phyloP scores from a whole-genome alignment of 2,888 invertebrate genomes.

The Limenitis camilla region DNA sequence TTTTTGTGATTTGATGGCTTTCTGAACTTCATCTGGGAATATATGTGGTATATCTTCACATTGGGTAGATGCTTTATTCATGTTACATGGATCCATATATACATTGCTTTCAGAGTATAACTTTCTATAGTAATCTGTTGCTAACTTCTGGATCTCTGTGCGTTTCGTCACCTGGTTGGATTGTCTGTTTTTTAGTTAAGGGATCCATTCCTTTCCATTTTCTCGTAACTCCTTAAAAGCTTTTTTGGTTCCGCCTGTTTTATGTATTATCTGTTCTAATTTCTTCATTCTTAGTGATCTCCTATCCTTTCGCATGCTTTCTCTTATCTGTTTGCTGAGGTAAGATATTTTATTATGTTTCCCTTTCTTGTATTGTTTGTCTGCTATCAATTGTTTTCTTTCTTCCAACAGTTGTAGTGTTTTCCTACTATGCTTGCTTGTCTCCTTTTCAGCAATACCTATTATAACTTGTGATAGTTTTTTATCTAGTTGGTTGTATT shows the following conservation, averaged over 20 bases:
- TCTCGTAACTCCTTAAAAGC: constrained; percentile 22
- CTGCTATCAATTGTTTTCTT: constrained; percentile 13
- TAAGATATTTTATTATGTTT: constrained; percentile 8
- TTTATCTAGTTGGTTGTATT: constrained; percentile 5
- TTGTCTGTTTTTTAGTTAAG: too few species aligned
- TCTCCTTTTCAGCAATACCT: not conserved
- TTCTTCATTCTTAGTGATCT: constrained; percentile 14
- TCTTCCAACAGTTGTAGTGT: constrained; percentile 5
- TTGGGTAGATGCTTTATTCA: too few species aligned
- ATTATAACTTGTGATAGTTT: not conserved
- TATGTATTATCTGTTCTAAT: constrained; percentile 19
- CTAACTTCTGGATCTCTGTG: too few species aligned
- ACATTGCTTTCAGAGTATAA: too few species aligned
- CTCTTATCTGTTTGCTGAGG: constrained; percentile 25
- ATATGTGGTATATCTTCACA: too few species aligned
- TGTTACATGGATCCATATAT: too few species aligned
- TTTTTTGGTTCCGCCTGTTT: constrained; percentile 25
- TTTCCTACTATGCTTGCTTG: not conserved
- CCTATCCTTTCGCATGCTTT: constrained; percentile 23
- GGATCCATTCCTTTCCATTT: constrained; percentile 13
- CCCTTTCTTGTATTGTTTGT: constrained; percentile 6
- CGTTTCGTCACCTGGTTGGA: too few species aligned
- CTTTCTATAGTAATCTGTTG: too few species aligned
- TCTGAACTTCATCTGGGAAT: too few species aligned
- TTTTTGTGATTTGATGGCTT: too few species aligned